phyloP scores from a whole-genome alignment of 2,888 invertebrate species.

The Steinernema hermaphroditum region DNA sequence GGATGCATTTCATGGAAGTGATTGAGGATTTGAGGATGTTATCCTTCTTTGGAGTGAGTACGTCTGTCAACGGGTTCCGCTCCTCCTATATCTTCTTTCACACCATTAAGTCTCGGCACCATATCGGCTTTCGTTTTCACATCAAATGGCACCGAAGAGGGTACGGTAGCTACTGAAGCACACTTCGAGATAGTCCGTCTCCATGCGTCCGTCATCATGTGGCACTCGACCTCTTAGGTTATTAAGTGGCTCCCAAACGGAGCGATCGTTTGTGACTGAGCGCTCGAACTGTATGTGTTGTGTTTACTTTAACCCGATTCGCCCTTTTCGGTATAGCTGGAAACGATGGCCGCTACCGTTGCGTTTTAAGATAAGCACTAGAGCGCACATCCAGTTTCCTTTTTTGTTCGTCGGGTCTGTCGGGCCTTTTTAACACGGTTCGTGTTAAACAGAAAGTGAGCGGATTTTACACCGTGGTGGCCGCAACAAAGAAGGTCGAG shows the following conservation, averaged over 20 bases:
- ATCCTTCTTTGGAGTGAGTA: constrained; percentile 17
- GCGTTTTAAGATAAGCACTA: no score
- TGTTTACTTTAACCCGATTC: not conserved
- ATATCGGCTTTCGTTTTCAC: constrained; percentile 24
- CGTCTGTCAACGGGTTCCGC: constrained; percentile 17
- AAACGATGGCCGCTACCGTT: no score
- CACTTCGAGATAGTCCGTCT: not conserved
- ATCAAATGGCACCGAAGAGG: constrained; percentile 22
- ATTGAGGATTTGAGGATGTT: constrained; percentile 25
- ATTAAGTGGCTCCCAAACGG: not conserved
- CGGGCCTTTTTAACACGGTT: not conserved
- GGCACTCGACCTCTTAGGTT: constrained; percentile 2
- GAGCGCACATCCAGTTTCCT: not conserved
- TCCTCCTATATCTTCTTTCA: constrained; percentile 30
- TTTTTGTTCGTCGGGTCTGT: no score
- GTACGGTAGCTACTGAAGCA: constrained; percentile 19
- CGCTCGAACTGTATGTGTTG: not conserved
- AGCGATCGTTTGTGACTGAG: not conserved
- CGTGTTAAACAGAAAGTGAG: not conserved
- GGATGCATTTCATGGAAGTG: constrained; percentile 23
- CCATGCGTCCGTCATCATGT: not conserved
- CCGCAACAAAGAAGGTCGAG: constrained; percentile 25
- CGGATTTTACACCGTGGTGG: constrained; percentile 17
- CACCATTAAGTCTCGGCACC: constrained; percentile 29
- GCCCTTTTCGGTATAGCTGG: constrained; percentile 17